Evolutionary conservation across 2,797 vertebrate species (phyloP).

Genomic region (Pachyuromys duprasi): DNA sequence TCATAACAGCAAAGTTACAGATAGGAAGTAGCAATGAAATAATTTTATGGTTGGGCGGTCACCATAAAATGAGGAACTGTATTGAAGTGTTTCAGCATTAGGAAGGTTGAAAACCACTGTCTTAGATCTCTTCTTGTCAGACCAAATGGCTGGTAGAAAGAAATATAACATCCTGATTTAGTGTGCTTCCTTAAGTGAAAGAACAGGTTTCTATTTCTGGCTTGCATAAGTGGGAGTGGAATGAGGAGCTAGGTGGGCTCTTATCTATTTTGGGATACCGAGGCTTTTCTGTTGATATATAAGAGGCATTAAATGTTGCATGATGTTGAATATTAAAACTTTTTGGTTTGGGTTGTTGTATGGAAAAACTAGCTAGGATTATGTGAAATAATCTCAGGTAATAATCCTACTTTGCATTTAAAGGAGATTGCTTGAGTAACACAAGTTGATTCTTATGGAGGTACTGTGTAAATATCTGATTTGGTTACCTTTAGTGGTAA

Average conservation of each 20-base stretch:
- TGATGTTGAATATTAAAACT: background rate
- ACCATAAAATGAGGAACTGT: background rate
- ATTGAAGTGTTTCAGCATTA: background rate
- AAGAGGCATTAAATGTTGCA: conserved; percentile 7
- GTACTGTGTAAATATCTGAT: background rate
- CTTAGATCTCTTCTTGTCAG: conserved; percentile 30
- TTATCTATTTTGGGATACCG: background rate
- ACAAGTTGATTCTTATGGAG: background rate
- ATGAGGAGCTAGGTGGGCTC: conserved; percentile 37
- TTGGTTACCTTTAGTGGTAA: background rate
- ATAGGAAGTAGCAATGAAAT: background rate
- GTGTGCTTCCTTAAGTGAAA: conserved; percentile 54
- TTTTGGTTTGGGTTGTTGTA: conserved; percentile 41
- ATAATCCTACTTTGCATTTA: background rate
- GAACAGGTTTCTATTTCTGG: conserved; percentile 57
- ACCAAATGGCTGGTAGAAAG: background rate
- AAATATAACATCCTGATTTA: conserved; percentile 44
- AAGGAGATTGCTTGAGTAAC: conserved; percentile 36
- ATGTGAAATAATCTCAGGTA: conserved; percentile 29
- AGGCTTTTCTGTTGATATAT: background rate
- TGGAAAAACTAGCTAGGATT: conserved; percentile 30
- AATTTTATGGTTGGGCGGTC: background rate
- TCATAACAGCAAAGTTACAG: background rate
- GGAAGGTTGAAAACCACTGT: background rate
- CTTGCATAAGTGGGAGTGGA: background rate